phyloP scores from a whole-genome alignment of 2,888 invertebrate genomes.

The Stenodema calcarata region DNA sequence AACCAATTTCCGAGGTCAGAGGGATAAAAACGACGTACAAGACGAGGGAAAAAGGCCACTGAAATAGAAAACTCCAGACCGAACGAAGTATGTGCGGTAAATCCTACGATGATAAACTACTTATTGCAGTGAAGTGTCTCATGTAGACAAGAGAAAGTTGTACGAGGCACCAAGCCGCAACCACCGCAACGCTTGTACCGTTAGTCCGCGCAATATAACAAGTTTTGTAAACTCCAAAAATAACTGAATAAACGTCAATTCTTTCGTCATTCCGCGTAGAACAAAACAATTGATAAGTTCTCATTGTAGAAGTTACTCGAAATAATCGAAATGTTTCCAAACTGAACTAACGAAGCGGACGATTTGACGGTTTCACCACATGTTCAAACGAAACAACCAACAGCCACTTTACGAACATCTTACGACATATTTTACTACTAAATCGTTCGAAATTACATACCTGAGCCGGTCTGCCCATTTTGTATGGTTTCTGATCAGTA shows the following conservation, averaged over 20 bases:
- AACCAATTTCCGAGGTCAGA: not conserved
- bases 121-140: not conserved
- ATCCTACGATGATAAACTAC: no score
- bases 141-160: not conserved
- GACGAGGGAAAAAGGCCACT: no score
- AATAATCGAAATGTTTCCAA: no score
- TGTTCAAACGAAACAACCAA: not conserved
- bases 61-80: no score
- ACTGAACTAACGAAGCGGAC: no score
- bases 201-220: not conserved
- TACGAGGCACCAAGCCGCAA: not conserved
- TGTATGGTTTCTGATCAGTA: not conserved
- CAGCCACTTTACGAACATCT: not conserved
- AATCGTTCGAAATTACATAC: not conserved
- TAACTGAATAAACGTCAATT: no score
- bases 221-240: no score
- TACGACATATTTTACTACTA: not conserved
- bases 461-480: constrained; percentile 31
- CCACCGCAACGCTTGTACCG: not conserved
- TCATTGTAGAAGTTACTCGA: no score
- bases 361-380: not conserved
- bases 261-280: no score
- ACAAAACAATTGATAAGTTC: no score
- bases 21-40: not conserved
- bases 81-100: no score